Base-by-base conservation (phyloP, 2,113 vertebrate genomes). In the Cochlearius cochlearius region DNA sequence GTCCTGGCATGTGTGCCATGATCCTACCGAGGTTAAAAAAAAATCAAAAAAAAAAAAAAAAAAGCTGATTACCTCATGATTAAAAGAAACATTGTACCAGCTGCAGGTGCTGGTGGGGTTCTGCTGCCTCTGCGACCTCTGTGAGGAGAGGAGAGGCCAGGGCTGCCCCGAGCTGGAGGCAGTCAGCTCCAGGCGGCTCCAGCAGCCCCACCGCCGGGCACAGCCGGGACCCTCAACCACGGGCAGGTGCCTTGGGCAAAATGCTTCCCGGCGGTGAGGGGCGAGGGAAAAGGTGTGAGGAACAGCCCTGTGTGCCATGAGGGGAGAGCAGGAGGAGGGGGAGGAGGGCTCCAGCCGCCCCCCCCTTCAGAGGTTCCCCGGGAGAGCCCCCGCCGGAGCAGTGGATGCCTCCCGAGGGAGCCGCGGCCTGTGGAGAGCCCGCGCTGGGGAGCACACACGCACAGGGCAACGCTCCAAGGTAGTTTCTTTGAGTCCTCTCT, bases 81-180 rank as follows among this genome's bases (percentile, higher is more conserved):
- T 52, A 17, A 38, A 67, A 9, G 22, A 49, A 64, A 62, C 30
- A 20, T 13, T 18, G 38, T 12, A 12, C 11, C 0, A 1, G 16
- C 10, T 9, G 30, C 26, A 21, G 63, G 8, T 5, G 34, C 21
- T 12, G 15, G 26, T 1, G 4, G 5, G 11, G 7, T 13, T n/a
- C 72, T 6, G 53, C 39, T 7, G 36, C 2, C 16, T 16, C 30
- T 30, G 27, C 1, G 4, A 4, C 5, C 12, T 10, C 15, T 3
- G 23, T 30, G 47, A 38, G 64, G 45, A 5, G 20, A 7, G n/a
- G 39, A 18, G 14, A 52, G 50, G 14, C 22, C 22, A 3, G 27
- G 38, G 32, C 38, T 4, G 49, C 21, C 14, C 39, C 9, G 15
- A 3, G 34, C 12, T 3, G 3, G n/a, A 22, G n/a, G 32, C 50